A percentile compares a stretch with the other conserved stretches of the same genome.
Evolutionary conservation across 2,888 invertebrate species (phyloP).

Genomic region (Sepiola atlantica): DNA sequence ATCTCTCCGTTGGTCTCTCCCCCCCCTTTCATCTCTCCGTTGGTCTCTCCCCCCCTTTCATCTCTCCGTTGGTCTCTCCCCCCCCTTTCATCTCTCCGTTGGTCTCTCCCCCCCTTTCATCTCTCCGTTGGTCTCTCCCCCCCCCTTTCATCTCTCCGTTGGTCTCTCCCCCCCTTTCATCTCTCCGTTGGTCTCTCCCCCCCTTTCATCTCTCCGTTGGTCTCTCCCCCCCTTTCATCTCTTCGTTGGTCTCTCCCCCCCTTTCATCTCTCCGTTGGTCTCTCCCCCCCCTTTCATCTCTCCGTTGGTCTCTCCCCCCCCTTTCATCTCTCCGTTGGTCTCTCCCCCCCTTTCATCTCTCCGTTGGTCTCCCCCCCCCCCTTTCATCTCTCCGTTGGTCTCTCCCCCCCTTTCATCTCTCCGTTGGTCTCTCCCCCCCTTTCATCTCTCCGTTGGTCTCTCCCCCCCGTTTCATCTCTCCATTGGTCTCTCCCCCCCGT

Average conservation of each 20-base stretch:
- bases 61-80: neutral
- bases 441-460: no score
- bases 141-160: neutral
- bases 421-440: no score
- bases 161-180: neutral
- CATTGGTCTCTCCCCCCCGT: neutral
- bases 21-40: neutral
- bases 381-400: no score
- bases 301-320: neutral
- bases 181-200: neutral
- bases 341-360: no score
- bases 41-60: neutral
- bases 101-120: neutral
- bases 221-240: no score
- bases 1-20: neutral
- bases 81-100: neutral
- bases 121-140: neutral
- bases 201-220: neutral
- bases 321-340: neutral
- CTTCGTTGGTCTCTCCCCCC: no score
- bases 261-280: neutral
- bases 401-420: no score
- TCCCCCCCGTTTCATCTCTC: neutral
- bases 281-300: neutral
- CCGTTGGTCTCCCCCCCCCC: no score